Base-by-base conservation (phyloP, 2,797 vertebrate species). In the Podargus strigoides region DNA sequence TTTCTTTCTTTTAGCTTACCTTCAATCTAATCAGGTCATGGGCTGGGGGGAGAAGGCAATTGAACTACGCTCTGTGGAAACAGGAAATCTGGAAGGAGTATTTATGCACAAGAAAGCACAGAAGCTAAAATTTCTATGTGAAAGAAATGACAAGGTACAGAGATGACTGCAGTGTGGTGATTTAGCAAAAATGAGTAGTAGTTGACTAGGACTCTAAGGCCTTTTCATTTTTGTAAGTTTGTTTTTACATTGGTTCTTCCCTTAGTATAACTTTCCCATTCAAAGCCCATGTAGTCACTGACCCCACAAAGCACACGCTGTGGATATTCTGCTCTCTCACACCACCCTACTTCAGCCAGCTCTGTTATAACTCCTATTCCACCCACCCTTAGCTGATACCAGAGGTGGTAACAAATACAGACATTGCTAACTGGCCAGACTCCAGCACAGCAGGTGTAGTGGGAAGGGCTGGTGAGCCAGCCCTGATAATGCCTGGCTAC, bases 91-190 rank as follows among this genome's bases (percentile, higher is more conserved):
- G 91, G 99, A 99, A 96, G 98, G 98, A 73, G 99, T 99, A 62
- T 98, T 99, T 95, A 99, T 99, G 98, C 99, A 98, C 98, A 99
- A 99, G 94, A 99, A 99, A 95, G 98, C 99, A 62, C 99, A 99
- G 97, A 99, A 99, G 87, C 98, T 99, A 89, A 99, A 99, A 98
- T 99, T 99, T 94, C 97, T 99, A 6, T 99, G 99, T 97, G 98
- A 99, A 96, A 98, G 98, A 95, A 99, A 99, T 30, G 99, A 99
- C 97, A 99, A 99, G 98, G 99, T 99, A 97, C 42, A 84, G 67
- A 72, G 13, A 47, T 69, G 15, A 63, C 19, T 85, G 49, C 17
- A 39, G 21, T 27, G 30, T 46, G 36, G 14, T 41, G 37, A 46
- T n/a, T 37, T 80, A 53, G 34, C 55, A 67, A 81, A 95, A 86